phyloP scores from a whole-genome alignment of 2,113 vertebrate species.

The Psilopsiagon aurifrons region DNA sequence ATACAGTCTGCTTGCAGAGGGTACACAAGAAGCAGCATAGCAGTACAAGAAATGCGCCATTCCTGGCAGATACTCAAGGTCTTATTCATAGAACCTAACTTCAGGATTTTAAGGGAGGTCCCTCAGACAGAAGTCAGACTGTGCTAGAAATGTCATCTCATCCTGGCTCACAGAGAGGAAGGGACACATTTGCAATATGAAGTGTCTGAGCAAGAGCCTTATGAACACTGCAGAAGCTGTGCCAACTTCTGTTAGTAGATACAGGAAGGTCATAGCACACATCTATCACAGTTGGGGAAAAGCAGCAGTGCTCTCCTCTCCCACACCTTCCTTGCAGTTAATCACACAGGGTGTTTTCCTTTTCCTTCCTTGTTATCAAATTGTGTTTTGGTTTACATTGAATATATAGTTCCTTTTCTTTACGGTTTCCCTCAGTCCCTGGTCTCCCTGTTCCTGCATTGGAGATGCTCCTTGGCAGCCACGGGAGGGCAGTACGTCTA shows the following conservation, averaged over 20 bases:
- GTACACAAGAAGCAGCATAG: not conserved
- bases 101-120: not conserved
- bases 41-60: not conserved
- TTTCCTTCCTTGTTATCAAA: not conserved
- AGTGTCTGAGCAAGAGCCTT: not conserved
- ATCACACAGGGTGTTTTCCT: not conserved
- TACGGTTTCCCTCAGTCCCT: not conserved
- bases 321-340: not conserved
- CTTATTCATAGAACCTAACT: not conserved
- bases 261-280: not conserved
- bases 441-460: not conserved
- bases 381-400: not conserved
- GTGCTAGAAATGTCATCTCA: not conserved
- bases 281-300: not conserved
- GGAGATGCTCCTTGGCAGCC: not conserved
- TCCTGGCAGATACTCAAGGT: not conserved
- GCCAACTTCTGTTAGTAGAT: not conserved
- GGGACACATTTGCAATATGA: not conserved
- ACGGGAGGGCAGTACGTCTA: constrained; percentile 27
- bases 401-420: not conserved
- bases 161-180: not conserved
- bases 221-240: not conserved
- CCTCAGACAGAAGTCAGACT: not conserved
- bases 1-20: not conserved
- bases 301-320: not conserved